A percentile compares a stretch with the other conserved stretches of the same genome.
phyloP scores from a whole-genome alignment of 2,888 invertebrate genomes.

The Dromius quadrimaculatus region DNA sequence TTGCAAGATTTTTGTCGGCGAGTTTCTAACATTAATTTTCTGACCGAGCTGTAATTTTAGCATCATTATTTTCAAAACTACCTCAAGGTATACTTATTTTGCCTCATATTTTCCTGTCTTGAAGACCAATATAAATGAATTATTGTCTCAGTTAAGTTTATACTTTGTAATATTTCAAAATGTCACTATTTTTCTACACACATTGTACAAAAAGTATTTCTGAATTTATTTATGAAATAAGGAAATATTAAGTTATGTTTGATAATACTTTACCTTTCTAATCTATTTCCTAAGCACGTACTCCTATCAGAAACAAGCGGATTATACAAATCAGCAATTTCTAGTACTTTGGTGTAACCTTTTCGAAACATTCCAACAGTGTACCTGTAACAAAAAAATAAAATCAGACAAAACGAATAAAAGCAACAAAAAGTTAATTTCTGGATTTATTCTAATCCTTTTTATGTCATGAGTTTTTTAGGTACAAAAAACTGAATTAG shows the following conservation, averaged over 20 bases:
- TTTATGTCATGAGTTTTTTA: too few species aligned
- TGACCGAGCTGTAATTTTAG: background rate
- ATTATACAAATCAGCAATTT: slow-evolving; percentile 80
- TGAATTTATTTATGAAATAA: background rate
- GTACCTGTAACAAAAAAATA: slow-evolving; percentile 71
- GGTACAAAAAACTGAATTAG: too few species aligned
- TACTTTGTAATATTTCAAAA: too few species aligned
- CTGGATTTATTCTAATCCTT: too few species aligned
- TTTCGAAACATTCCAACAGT: slow-evolving; percentile 81
- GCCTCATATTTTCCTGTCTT: slow-evolving; percentile 4
- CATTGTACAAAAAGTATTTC: too few species aligned
- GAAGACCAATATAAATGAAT: background rate
- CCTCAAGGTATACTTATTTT: background rate
- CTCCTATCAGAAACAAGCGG: slow-evolving; percentile 79
- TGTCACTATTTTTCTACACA: too few species aligned
- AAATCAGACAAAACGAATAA: too few species aligned
- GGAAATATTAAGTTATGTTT: background rate
- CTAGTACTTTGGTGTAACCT: slow-evolving; percentile 79
- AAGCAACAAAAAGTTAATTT: background rate
- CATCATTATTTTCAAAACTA: slow-evolving; percentile 6
- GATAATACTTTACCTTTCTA: slow-evolving; percentile 72
- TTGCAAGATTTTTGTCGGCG: background rate
- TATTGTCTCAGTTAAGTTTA: too few species aligned
- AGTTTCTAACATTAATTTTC: background rate
- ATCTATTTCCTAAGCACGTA: slow-evolving; percentile 73